Conservation (phyloP, 1,140 invertebrate genomes). For the Magallana angulata region DNA sequence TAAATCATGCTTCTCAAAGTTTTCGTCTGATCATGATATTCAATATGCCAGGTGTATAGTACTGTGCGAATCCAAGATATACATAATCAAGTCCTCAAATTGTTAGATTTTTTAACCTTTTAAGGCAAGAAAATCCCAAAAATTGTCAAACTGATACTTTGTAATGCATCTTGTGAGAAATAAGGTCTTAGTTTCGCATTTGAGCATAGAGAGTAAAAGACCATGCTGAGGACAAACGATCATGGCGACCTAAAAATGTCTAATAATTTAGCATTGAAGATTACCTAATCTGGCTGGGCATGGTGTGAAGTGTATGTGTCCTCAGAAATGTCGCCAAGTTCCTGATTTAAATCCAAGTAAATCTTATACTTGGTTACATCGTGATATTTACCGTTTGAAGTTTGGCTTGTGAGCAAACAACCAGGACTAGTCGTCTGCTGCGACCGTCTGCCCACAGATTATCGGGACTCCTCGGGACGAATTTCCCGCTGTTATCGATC, state of each 20-base stretch:
- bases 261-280: conserved; percentile 24
- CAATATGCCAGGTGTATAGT: not conserved
- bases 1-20: too few species aligned
- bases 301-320: conserved; percentile 29
- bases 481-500: conserved; percentile 35
- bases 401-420: conserved; percentile 25
- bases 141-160: not conserved
- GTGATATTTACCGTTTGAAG: conserved; percentile 34
- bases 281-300: conserved; percentile 19
- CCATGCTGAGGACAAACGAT: not conserved
- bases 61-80: not conserved
- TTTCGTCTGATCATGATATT: too few species aligned
- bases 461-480: conserved; percentile 30
- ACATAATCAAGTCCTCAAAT: not conserved
- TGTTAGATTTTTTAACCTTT: not conserved
- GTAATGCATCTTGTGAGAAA: conserved; percentile 2
- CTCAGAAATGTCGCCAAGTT: conserved; percentile 29
- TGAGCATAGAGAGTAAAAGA: not conserved
- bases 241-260: conserved; percentile 12
- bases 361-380: conserved; percentile 19
- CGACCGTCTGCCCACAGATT: conserved; percentile 1
- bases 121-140: not conserved
- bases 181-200: not conserved
- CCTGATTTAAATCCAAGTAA: conserved; percentile 35
- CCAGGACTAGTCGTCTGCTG: not conserved